Evolutionary conservation across 2,113 vertebrate genomes (phyloP), one percentile per base, ranked within the genome.

Genomic region (Pontoporia blainvillei): DNA sequence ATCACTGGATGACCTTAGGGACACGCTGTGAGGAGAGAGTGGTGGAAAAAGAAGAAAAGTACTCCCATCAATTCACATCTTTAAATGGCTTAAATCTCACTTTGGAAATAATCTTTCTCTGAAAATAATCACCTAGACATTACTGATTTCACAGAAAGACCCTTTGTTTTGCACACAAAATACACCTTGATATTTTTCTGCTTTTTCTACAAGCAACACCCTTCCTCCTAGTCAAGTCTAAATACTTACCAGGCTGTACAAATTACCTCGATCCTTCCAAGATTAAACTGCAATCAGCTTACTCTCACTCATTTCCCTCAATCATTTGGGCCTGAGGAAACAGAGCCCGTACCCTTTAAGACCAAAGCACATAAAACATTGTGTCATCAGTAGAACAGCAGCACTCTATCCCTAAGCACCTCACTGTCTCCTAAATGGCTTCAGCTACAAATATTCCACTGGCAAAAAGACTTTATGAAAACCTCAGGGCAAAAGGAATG

Each of bases 331-430:
- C 72, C 86, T 82, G 79, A 90, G 86, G 81, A 95, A 94, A 96
- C 82, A 92, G 29, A 84, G 78, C 54, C 49, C 54, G 93, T n/a
- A 78, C 93, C 85, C 78, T 96, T 72, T 57, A 69, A 94, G 86
- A 79, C 75, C 1, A 20, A 72, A 76, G 92, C 73, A 64, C 95
- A 97, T 87, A 95, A 95, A 95, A 52, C 89, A 96, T 3, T 75
- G 27, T 96, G 97, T 94, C 97, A 93, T 44, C 83, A 44, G 64
- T 1, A 95, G 57, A 95, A 90, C 89, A 90, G 96, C 69, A 61
- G 82, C 88, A 46, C 89, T 97, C 95, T 86, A 91, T 97, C 96
- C 97, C 93, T 93, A 87, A 95, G 93, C 90, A 96, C 91, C 92
- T 90, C 93, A 90, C 4, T 95, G 93, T 94, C 96, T 97, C 79